phyloP scores from a whole-genome alignment of 2,888 invertebrate genomes.

The Cheilosia impressa region DNA sequence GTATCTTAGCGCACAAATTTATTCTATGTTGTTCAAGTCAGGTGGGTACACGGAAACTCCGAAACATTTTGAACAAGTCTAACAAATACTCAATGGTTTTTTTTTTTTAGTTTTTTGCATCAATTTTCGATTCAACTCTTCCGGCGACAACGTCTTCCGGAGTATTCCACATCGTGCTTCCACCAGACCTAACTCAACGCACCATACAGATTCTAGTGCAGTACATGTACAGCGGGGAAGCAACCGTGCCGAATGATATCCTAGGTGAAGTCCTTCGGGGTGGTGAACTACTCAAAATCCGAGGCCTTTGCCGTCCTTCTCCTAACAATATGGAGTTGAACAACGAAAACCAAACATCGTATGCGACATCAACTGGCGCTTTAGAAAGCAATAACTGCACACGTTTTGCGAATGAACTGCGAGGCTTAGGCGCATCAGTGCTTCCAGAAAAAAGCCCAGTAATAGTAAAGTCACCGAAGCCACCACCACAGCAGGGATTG shows the following conservation, averaged over 20 bases:
- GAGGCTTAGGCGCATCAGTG: constrained; percentile 81
- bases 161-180: constrained; percentile 89
- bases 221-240: constrained; percentile 92
- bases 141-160: constrained; percentile 82
- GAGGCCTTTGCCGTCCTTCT: constrained; percentile 89
- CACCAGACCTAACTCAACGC: constrained; percentile 91
- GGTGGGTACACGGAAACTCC: constrained; percentile 72
- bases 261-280: constrained; percentile 91
- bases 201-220: constrained; percentile 92
- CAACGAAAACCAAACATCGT: constrained; percentile 76
- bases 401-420: constrained; percentile 75
- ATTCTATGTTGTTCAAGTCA: constrained; percentile 92
- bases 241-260: constrained; percentile 93
- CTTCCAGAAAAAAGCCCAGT: constrained; percentile 83
- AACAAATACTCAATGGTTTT: neutral
- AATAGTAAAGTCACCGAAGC: constrained; percentile 82
- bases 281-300: constrained; percentile 91
- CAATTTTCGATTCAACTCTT: constrained; percentile 82
- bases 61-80: neutral
- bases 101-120: constrained; percentile 80
- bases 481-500: constrained; percentile 78
- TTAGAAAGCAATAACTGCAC: constrained; percentile 46
- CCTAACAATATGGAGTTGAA: constrained; percentile 69
- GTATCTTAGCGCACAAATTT: constrained; percentile 93
- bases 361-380: constrained; percentile 50